Evolutionary conservation across 2,797 vertebrate species (phyloP).

Genomic region (Tiaroga cobitis): DNA sequence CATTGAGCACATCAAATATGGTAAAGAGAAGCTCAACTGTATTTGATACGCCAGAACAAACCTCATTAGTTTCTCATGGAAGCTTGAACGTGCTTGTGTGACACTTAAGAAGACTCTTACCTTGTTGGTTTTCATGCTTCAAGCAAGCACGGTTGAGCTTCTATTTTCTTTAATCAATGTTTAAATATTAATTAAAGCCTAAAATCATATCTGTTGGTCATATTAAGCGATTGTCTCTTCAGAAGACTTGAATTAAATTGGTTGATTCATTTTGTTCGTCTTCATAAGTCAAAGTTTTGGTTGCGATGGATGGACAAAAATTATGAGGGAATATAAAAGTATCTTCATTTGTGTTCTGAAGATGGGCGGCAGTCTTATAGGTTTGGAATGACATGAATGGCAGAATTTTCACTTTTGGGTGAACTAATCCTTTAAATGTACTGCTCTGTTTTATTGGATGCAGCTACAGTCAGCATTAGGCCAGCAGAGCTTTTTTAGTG

Average conservation of each 20-base stretch:
- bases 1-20: neutral
- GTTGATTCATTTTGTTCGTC: neutral
- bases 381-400: neutral
- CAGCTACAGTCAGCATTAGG: conserved; percentile 5
- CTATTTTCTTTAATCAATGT: neutral
- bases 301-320: neutral
- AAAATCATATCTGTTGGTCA: neutral
- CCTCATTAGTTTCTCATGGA: too few relatives aligned
- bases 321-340: neutral
- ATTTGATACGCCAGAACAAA: too few relatives aligned
- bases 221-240: neutral
- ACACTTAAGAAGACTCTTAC: neutral
- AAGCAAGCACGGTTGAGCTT: neutral
- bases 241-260: neutral
- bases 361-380: neutral
- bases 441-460: neutral
- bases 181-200: neutral
- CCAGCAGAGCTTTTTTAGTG: conserved; percentile 29
- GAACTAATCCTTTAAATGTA: neutral
- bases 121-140: neutral
- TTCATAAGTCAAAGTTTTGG: neutral
- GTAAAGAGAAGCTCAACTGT: too few relatives aligned
- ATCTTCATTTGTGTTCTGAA: neutral
- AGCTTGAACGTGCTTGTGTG: too few relatives aligned
- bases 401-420: too few relatives aligned